Conservation (phyloP, 2,888 invertebrate genomes). For the Cheilosia variabilis region DNA sequence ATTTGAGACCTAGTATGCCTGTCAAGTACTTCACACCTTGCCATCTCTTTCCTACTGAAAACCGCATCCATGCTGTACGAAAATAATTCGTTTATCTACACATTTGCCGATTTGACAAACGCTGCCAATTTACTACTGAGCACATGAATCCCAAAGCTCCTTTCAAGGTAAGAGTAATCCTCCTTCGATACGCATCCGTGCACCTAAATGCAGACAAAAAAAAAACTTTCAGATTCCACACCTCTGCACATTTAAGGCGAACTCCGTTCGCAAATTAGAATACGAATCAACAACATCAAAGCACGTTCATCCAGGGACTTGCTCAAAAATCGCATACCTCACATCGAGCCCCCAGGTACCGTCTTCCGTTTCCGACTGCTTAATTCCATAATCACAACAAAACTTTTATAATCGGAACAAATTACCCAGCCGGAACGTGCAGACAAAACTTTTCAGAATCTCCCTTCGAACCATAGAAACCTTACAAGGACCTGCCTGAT, state of each 20-base stretch:
- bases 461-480: conserved; percentile 29
- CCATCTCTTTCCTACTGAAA: too few species aligned
- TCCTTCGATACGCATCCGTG: neutral
- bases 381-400: conserved; percentile 74
- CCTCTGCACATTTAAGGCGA: conserved; percentile 20
- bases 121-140: too few species aligned
- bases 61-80: too few species aligned
- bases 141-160: too few species aligned
- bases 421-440: conserved; percentile 74
- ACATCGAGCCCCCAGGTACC: neutral
- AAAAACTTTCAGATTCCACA: conserved; percentile 1
- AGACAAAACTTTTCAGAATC: conserved; percentile 65
- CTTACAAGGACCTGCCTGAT: conserved; percentile 19
- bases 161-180: too few species aligned
- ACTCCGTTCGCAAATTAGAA: conserved; percentile 63
- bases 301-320: conserved; percentile 59
- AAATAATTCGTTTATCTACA: too few species aligned
- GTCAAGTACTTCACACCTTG: too few species aligned
- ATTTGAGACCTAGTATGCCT: too few species aligned
- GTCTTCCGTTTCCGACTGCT: conserved; percentile 26
- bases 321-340: conserved; percentile 34
- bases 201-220: neutral
- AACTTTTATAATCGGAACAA: conserved; percentile 75
- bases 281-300: conserved; percentile 67
- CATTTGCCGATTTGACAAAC: too few species aligned